A percentile compares a stretch with the other conserved stretches of the same genome.
phyloP scores from a whole-genome alignment of 2,113 vertebrate species.

The Embiotoca jacksoni region DNA sequence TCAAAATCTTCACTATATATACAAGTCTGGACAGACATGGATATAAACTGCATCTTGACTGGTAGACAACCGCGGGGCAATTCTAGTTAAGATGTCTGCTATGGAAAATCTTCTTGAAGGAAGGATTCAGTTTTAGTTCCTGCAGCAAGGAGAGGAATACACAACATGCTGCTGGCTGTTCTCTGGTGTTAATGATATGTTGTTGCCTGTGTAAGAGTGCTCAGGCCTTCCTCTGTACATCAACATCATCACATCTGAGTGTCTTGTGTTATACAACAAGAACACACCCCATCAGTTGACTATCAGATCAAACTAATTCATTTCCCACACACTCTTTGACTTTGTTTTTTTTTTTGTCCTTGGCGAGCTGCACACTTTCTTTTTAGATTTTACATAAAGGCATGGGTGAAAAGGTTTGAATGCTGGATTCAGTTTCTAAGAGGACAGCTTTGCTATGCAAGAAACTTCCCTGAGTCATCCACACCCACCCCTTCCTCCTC shows the following conservation, averaged over 20 bases:
- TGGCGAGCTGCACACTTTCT: conserved; percentile 5
- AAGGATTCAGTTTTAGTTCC: not conserved
- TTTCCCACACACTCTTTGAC: not conserved
- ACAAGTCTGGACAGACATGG: too few species aligned
- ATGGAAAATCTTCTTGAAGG: not conserved
- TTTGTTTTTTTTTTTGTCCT: conserved; percentile 25
- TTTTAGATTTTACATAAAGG: not conserved
- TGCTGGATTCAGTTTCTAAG: conserved; percentile 24
- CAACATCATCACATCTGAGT: not conserved
- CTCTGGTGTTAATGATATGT: not conserved
- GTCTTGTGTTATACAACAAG: not conserved
- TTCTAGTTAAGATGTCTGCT: not conserved
- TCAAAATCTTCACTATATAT: too few species aligned
- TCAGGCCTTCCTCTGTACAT: not conserved
- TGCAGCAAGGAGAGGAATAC: not conserved
- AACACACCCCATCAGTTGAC: conserved; percentile 8
- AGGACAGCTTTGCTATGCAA: conserved; percentile 30
- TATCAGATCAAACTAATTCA: conserved; percentile 15
- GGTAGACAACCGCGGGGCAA: too few species aligned
- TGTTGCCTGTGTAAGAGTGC: not conserved
- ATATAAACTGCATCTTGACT: too few species aligned
- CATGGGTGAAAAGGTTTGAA: conserved; percentile 25
- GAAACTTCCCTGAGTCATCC: conserved; percentile 14
- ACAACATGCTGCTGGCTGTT: too few species aligned
- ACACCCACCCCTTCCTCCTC: conserved; percentile 11